phyloP scores from a whole-genome alignment of 1,140 invertebrate genomes.

The Drosophila miranda region DNA sequence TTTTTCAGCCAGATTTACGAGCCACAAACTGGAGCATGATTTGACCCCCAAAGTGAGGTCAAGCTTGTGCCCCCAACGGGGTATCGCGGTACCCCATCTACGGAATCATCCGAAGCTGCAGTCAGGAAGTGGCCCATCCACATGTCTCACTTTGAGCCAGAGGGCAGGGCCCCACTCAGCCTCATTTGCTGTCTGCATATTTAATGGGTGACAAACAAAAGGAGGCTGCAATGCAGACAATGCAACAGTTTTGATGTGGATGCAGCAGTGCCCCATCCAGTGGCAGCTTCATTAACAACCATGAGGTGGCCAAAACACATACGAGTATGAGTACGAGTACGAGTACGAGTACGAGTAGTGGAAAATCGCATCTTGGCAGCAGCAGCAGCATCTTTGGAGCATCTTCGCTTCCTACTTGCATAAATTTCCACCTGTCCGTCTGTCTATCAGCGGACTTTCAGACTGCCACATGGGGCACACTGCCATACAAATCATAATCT shows the following conservation, averaged over 20 bases:
- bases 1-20: conserved; percentile 18
- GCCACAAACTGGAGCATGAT: conserved; percentile 18
- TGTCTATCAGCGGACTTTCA: conserved; percentile 6
- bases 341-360: background rate
- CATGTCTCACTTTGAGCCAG: conserved; percentile 24
- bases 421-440: conserved; percentile 53
- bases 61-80: background rate
- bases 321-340: background rate
- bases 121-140: conserved; percentile 17
- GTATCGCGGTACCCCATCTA: too few species aligned
- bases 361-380: conserved; percentile 10
- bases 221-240: conserved; percentile 19
- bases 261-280: conserved; percentile 16
- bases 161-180: conserved; percentile 17
- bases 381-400: conserved; percentile 21
- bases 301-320: conserved; percentile 44
- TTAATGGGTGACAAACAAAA: conserved; percentile 68
- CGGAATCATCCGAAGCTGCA: background rate
- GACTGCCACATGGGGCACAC: conserved; percentile 44
- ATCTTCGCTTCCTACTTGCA: conserved; percentile 70
- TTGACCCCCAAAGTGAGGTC: conserved; percentile 23
- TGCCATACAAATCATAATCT: conserved; percentile 75
- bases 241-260: conserved; percentile 52
- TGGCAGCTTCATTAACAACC: conserved; percentile 68
- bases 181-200: conserved; percentile 33